These are phyloP conservation scores for Cyrtonyx montezumae DNA, from an alignment of 2,113 vertebrate species.

Conservation along the genomic window DNA sequence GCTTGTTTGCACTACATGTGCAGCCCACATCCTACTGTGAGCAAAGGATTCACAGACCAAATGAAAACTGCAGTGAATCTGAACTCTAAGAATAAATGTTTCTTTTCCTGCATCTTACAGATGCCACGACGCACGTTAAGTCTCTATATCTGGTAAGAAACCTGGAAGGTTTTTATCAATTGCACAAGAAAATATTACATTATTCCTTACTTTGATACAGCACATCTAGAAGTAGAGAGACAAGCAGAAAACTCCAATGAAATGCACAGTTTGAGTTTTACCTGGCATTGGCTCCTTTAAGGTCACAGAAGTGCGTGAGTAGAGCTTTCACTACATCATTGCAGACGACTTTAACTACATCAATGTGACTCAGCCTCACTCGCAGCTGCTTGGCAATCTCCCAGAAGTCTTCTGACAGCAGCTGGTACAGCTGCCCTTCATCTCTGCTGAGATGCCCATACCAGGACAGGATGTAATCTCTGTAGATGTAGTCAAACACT, in stretches of 20 bases:
- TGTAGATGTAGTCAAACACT: constrained; percentile 97
- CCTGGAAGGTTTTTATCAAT: not conserved
- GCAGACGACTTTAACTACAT: constrained; percentile 94
- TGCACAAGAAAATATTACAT: not conserved
- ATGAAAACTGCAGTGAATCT: not conserved
- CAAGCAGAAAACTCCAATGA: not conserved
- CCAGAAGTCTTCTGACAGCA: constrained; percentile 97
- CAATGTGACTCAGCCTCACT: constrained; percentile 87
- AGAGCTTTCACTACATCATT: constrained; percentile 90
- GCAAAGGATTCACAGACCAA: not conserved
- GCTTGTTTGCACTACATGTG: not conserved
- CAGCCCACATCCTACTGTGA: not conserved
- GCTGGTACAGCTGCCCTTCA: constrained; percentile 91
- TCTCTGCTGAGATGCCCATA: constrained; percentile 91
- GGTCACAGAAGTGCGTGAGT: constrained; percentile 93
- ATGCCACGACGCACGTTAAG: not conserved
- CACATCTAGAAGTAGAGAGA: not conserved
- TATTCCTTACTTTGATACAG: not conserved
- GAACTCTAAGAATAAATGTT: not conserved
- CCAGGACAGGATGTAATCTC: constrained; percentile 97
- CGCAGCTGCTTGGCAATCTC: constrained; percentile 90
- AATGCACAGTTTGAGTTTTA: constrained; percentile 58
- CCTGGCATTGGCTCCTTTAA: constrained; percentile 93
- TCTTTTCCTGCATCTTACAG: not conserved
- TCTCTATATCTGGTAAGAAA: not conserved